Conservation (phyloP, 2,888 invertebrate genomes). For the Cataglyphis livida region DNA sequence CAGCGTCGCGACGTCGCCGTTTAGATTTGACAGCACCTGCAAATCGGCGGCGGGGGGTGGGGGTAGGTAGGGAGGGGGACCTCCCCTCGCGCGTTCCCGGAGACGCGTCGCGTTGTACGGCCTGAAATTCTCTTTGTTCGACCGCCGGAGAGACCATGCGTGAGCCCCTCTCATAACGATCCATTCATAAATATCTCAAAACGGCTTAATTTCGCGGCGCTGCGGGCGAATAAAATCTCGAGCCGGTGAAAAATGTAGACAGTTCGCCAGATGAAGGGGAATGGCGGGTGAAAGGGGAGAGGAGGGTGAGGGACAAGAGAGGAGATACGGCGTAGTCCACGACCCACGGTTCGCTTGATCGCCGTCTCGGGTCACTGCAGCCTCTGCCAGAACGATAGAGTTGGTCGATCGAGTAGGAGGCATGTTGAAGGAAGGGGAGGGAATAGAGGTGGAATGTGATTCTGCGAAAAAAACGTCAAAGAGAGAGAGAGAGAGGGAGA, state of each 20-base stretch:
- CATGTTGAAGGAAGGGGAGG: conserved; percentile 22
- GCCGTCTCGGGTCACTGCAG: conserved; percentile 80
- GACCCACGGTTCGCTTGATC: conserved; percentile 81
- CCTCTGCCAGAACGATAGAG: conserved; percentile 53
- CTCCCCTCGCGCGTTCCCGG: conserved; percentile 59
- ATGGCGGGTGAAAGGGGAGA: conserved; percentile 34
- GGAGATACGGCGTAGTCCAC: conserved; percentile 78
- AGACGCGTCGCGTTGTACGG: conserved; percentile 64
- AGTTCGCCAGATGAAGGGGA: conserved; percentile 68
- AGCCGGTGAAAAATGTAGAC: conserved; percentile 84
- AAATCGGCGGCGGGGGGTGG: conserved; percentile 68
- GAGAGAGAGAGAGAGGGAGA: conserved; percentile 7
- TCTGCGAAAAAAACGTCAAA: conserved; percentile 41
- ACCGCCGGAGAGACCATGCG: conserved; percentile 61
- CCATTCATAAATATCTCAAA: conserved; percentile 85
- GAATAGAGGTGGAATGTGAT: conserved; percentile 55
- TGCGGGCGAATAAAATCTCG: conserved; percentile 83
- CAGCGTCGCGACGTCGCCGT: conserved; percentile 8
- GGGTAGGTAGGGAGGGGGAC: conserved; percentile 50
- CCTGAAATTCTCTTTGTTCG: conserved; percentile 77
- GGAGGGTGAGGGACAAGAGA: conserved; percentile 50
- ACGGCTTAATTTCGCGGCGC: conserved; percentile 85
- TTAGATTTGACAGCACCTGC: conserved; percentile 71
- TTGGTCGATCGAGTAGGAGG: conserved; percentile 51
- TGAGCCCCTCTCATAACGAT: conserved; percentile 74